phyloP scores from a whole-genome alignment of 2,797 vertebrate species.

The Myotis pilosus region DNA sequence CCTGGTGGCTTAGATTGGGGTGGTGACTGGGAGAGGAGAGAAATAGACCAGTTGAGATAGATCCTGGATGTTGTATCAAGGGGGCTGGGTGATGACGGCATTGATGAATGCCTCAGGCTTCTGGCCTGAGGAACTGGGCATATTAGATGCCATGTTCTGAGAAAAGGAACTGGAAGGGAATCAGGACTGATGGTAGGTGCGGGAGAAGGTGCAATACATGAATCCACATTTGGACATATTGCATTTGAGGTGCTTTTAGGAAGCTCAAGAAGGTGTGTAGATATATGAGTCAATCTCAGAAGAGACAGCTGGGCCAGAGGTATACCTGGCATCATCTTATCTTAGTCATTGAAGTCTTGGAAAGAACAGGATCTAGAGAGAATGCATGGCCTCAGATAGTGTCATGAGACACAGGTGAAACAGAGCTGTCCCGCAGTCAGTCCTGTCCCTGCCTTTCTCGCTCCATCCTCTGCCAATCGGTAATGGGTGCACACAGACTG shows the following conservation, averaged over 20 bases:
- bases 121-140: not conserved
- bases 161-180: not conserved
- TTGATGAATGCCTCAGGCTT: not conserved
- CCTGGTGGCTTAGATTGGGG: not conserved
- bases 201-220: accelerated
- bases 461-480: accelerated
- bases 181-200: not conserved
- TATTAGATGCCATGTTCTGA: not conserved
- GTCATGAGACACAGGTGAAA: not conserved
- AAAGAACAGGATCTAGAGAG: accelerated
- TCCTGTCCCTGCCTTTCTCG: not conserved
- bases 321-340: not conserved
- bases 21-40: not conserved
- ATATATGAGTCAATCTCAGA: not conserved
- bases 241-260: not conserved
- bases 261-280: not conserved
- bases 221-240: not conserved
- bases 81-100: not conserved
- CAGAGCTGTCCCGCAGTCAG: accelerated
- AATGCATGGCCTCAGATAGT: accelerated
- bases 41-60: accelerated
- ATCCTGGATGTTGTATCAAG: accelerated
- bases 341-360: not conserved
- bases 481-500: accelerated
- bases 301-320: not conserved